Base-by-base conservation (phyloP, 2,113 vertebrate genomes). In the Emydura subglobosa region DNA sequence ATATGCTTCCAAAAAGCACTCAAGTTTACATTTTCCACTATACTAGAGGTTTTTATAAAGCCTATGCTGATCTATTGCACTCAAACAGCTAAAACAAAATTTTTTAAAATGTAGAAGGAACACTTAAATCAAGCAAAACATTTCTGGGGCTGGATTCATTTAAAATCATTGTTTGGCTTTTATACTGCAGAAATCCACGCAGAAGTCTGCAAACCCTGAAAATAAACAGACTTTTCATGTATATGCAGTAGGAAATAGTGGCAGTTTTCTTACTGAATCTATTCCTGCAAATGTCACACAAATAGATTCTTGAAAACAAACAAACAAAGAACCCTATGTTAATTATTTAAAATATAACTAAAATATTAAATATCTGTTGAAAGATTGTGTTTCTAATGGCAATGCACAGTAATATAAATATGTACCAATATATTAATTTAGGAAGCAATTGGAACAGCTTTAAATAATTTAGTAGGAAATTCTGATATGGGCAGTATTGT, bases 21-120 rank as follows among this genome's bases (percentile, higher is more conserved):
- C 88, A 92, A 87, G 78, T 92, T 81, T 92, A 85, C 82, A 89
- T 54, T 83, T 25, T 47, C 89, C 80, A 72, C 50, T 53, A 61
- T 2, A 21, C 27, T 86, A 39, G 78, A 79, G 47, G 89, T 61
- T 61, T 61, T 61, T 31, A 25, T 47, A 44, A 11, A 82, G 34
- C 5, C 24, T 82, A 49, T 27, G 13, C 27, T 27, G 14, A 27
- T 5, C 5, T 72, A 22, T 59, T 19, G 84, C 44, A 87, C 39
- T 47, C 50, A 59, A 81, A 87, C 8, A 2, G 29, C 42, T 88
- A 93, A n/a, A 72, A 79, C 57, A 61, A 57, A 25, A 10, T 27
- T 27, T 11, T 27, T 57, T 25, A 29, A 61, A 82, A 19, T 78
- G 82, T 59, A 84, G 21, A 31, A 44, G 5, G 9, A 91, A 89